Base-by-base conservation (phyloP, 2,113 vertebrate species). In the Neolamprologus longior region DNA sequence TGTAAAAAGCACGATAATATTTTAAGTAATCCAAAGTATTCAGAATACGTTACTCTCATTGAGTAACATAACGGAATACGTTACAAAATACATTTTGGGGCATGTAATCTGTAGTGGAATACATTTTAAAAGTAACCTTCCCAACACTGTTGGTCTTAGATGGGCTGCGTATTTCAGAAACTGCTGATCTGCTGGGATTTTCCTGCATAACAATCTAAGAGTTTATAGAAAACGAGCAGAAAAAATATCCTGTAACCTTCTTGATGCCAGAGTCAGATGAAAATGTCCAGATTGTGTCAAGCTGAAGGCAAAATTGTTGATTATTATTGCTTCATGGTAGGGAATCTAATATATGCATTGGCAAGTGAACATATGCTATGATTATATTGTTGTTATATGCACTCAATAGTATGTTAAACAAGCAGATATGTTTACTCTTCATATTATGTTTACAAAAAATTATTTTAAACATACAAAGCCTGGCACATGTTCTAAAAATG, bases 1-100 rank as follows among this genome's bases (percentile, higher is more conserved):
- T 54, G 10, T 54, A 54, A 24, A 54, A 2, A 1, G 9, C 0
- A 54, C 0, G 1, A 24, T 7, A 54, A 24, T 54, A 0, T 54
- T 7, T 53, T 53, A n/a, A 24, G 53, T 24, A 54, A 54, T 54
- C 52, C 52, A 54, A 54, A 21, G 10, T 54, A 54, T 54, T 54
- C 52, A 21, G 52, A 54, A 12, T 54, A 54, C 1, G 1, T 19
- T 0, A 19, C 47, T 50, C 3, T 9, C 7, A 24, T 24, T 19
- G 47, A 50, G 15, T 50, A 19, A 17, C 15, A 0, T 53, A 53
- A 54, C 3, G 1, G 53, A 54, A 24, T 24, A 54, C 1, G 53
- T 54, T 54, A 7, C 10, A 24, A 0, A 54, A 24, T 24, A 54
- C 10, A 54, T 54, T 2, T 54, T 24, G 10, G 10, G 53, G 53